A percentile compares a stretch with the other conserved stretches of the same genome.
Evolutionary conservation across 2,113 vertebrate genomes (phyloP).

Genomic region (Apodemus speciosus): DNA sequence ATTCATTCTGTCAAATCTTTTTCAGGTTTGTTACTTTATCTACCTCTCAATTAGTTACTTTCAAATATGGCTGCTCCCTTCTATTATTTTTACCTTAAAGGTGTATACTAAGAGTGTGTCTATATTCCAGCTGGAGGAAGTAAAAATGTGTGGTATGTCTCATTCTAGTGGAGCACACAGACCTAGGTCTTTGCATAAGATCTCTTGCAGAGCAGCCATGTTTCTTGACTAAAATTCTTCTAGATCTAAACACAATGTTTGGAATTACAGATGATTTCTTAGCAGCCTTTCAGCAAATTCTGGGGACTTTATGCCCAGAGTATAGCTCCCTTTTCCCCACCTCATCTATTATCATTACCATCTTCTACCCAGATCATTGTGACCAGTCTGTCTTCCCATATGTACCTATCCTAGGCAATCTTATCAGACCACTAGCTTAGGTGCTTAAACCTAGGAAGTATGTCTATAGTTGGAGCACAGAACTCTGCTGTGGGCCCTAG

Average conservation of each 20-base stretch:
- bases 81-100: too few species aligned
- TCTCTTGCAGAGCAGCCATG: too few species aligned
- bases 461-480: not conserved
- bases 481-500: not conserved
- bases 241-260: not conserved
- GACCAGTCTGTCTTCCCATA: fast-evolving
- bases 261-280: not conserved
- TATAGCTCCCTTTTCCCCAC: fast-evolving
- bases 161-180: too few species aligned
- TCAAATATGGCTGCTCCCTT: too few species aligned
- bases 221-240: too few species aligned
- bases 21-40: too few species aligned
- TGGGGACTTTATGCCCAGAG: not conserved
- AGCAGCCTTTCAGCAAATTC: not conserved
- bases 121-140: too few species aligned
- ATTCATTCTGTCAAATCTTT: too few species aligned
- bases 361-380: not conserved
- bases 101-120: too few species aligned
- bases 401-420: not conserved
- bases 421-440: not conserved
- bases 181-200: too few species aligned
- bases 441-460: not conserved
- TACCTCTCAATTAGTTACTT: too few species aligned
- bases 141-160: too few species aligned
- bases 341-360: not conserved